These are phyloP conservation scores for Irena cyanogastra DNA, from an alignment of 2,113 vertebrate species.

Conservation along the genomic window DNA sequence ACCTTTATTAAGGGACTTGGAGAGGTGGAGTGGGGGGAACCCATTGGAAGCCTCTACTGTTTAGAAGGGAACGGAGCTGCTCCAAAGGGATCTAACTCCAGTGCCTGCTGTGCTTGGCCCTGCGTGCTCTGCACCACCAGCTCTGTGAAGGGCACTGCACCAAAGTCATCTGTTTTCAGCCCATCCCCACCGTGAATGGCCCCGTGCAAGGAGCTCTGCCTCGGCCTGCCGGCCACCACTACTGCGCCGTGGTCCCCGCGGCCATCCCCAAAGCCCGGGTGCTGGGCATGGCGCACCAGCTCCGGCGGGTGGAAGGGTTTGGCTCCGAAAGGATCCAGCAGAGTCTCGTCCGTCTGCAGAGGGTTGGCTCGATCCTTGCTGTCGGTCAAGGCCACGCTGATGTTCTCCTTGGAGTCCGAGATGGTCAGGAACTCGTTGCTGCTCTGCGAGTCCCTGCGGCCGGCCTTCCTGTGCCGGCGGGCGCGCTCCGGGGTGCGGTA, in stretches of 20 bases:
- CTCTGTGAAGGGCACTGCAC: conserved; percentile 92
- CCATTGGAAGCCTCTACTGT: conserved; percentile 73
- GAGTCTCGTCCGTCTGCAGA: conserved; percentile 75
- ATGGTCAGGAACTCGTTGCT: conserved; percentile 92
- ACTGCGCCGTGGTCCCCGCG: conserved; percentile 67
- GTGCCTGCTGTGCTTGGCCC: conserved; percentile 66
- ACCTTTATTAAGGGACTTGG: not conserved
- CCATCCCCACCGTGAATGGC: conserved; percentile 63
- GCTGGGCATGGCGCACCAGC: conserved; percentile 73
- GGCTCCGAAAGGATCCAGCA: conserved; percentile 89
- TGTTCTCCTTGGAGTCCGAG: conserved; percentile 96
- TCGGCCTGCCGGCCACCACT: conserved; percentile 66
- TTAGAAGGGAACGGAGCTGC: conserved; percentile 94
- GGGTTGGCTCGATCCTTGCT: conserved; percentile 76
- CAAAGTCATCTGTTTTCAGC: conserved; percentile 89
- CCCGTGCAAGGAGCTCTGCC: conserved; percentile 74
- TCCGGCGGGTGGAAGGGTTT: conserved; percentile 90
- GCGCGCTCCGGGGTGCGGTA: conserved; percentile 90
- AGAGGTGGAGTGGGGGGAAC: not conserved
- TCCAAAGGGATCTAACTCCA: conserved; percentile 95
- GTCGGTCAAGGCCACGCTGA: conserved; percentile 79
- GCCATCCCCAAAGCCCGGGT: conserved; percentile 75
- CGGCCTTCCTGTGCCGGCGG: conserved; percentile 85
- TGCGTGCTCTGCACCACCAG: conserved; percentile 75
- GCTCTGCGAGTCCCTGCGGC: conserved; percentile 92